Conservation (phyloP, 1,140 invertebrate species). For the Drosophila melanica region DNA sequence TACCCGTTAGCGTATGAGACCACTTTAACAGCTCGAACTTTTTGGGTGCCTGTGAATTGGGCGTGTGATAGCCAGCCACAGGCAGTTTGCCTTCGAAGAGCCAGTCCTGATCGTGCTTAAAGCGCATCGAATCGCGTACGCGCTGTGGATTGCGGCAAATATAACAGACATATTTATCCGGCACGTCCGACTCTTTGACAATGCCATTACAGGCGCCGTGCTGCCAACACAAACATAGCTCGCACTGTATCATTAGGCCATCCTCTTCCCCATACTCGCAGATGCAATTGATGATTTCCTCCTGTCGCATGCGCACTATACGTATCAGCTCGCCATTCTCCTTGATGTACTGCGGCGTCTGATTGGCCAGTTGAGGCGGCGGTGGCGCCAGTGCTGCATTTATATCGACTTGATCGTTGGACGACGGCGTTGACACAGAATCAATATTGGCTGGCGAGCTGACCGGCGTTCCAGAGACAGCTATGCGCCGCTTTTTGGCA, state of each 20-base stretch:
- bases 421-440: slow-evolving; percentile 58
- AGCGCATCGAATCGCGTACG: slow-evolving; percentile 89
- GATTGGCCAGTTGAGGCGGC: slow-evolving; percentile 5
- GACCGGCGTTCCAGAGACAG: slow-evolving; percentile 42
- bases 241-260: slow-evolving; percentile 97
- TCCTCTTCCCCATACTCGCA: slow-evolving; percentile 93
- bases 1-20: slow-evolving; percentile 89
- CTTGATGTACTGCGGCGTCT: slow-evolving; percentile 83
- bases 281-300: slow-evolving; percentile 95
- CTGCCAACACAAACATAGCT: slow-evolving; percentile 97
- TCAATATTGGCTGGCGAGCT: slow-evolving; percentile 61
- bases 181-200: slow-evolving; percentile 90
- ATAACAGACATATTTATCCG: slow-evolving; percentile 95
- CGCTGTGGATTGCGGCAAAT: slow-evolving; percentile 92
- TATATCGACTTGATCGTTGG: slow-evolving; percentile 60
- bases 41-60: slow-evolving; percentile 77
- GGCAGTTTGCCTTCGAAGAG: slow-evolving; percentile 92
- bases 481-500: slow-evolving; percentile 59
- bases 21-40: slow-evolving; percentile 86
- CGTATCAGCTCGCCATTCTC: slow-evolving; percentile 87
- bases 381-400: slow-evolving; percentile 63
- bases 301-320: slow-evolving; percentile 88
- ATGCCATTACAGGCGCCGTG: slow-evolving; percentile 95
- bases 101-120: slow-evolving; percentile 94
- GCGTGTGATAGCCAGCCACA: slow-evolving; percentile 84